Evolutionary conservation across 2,888 invertebrate genomes (phyloP), one percentile per base, ranked within the genome.

Genomic region (Erpobdella octoculata): DNA sequence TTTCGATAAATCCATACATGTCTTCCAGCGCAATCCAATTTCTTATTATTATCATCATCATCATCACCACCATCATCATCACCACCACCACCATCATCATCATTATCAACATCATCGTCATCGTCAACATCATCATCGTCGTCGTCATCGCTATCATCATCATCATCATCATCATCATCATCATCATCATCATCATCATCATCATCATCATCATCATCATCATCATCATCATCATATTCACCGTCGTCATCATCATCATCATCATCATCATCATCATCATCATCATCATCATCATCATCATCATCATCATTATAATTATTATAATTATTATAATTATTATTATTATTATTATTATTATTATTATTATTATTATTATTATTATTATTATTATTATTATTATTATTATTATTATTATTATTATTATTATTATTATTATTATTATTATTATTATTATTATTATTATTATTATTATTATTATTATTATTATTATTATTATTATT

Each of bases 201-300:
- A n/a, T 69, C 35, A 1, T 35, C 28, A 8, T 37, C 59, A 4
- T 38, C 33, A 5, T 61, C 59, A 35, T 61, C 61, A 25, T 58
- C 41, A 37, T 36, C 59, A 70, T 58, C 59, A 37, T 70, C 72
- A 4, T 68, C 37, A 0, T 68, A 59, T n/a, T 72, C 61, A 25
- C n/a, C 69, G 46, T 72, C 65, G n/a, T 48, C 64, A 31, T 62
- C 64, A 33, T 70, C 48, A 12, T 71, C 72, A n/a, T 70, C 64
- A 31, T 62, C 36, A 1, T 64, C 53, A 18, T 62, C 61, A 41
- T 41, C 70, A 46, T 70, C 64, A 33, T 72, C 72, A 62, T 70
- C 64, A 46, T 71, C 70, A 31, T 71, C 70, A 35, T 41, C 2
- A 46, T 62, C 48, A 72, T 64, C 70, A 62, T 64, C 53, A 64